phyloP scores from a whole-genome alignment of 2,113 vertebrate genomes.

The Hemichromis elongatus region DNA sequence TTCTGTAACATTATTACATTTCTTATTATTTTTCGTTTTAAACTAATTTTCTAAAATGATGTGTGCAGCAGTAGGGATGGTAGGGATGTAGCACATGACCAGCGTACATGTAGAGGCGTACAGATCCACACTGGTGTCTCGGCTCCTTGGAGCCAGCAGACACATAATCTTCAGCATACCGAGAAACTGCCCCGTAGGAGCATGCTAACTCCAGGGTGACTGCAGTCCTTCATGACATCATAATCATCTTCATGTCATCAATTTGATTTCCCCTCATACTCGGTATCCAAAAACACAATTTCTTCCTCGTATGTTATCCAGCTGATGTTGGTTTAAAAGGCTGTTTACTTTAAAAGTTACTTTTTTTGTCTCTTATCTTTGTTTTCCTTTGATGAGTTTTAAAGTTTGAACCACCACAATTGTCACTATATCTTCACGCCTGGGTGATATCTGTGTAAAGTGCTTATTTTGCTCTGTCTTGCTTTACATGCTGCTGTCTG shows the following conservation, averaged over 20 bases:
- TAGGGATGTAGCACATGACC: neutral
- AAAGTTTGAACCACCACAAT: neutral
- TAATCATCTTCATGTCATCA: neutral
- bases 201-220: neutral
- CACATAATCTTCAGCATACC: neutral
- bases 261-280: neutral
- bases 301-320: neutral
- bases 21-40: neutral
- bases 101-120: neutral
- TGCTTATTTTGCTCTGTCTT: slow-evolving; percentile 11
- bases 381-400: neutral
- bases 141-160: neutral
- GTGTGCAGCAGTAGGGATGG: too few species aligned
- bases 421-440: neutral
- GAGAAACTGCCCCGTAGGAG: neutral
- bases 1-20: neutral
- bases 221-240: neutral
- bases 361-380: neutral
- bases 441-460: slow-evolving; percentile 6
- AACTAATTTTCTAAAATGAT: neutral
- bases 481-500: slow-evolving; percentile 18
- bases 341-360: neutral
- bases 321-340: neutral
- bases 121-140: neutral
- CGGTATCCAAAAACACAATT: neutral